These are phyloP conservation scores for Sciurus niger DNA, from an alignment of 2,113 vertebrate species.

Conservation along the genomic window DNA sequence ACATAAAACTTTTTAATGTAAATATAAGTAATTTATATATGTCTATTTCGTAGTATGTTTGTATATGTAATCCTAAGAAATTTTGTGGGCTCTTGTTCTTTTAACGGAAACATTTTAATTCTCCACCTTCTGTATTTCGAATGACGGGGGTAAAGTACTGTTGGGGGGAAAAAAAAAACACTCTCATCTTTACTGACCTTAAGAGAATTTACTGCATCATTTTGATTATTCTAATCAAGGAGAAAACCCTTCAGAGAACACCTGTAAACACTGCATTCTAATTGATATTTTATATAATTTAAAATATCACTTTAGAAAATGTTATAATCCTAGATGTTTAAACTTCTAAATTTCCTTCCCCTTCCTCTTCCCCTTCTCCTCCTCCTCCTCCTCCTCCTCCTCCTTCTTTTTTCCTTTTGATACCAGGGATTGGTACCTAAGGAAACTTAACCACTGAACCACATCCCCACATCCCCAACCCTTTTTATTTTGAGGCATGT, in stretches of 20 bases:
- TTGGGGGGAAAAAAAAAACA: neutral
- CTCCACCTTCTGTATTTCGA: slow-evolving; percentile 11
- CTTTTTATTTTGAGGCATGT: too few species aligned
- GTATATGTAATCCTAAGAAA: neutral
- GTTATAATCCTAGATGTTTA: neutral
- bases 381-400: too few species aligned
- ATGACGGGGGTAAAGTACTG: neutral
- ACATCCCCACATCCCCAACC: too few species aligned
- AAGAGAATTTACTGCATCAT: slow-evolving; percentile 1
- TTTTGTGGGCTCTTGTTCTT: neutral
- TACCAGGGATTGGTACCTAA: too few species aligned
- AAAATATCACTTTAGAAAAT: slow-evolving; percentile 27
- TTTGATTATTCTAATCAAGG: neutral
- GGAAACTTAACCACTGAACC: too few species aligned
- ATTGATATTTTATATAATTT: neutral
- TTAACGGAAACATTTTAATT: neutral
- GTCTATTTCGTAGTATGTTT: neutral
- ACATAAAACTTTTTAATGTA: neutral
- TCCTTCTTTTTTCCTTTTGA: too few species aligned
- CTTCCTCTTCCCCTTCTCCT: too few species aligned
- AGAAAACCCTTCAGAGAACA: neutral
- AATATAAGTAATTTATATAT: neutral
- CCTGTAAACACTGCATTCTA: neutral
- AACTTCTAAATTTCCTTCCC: neutral
- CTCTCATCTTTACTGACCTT: neutral